A percentile compares a stretch with the other conserved stretches of the same genome.
These are phyloP conservation scores for Cossypha polioptera DNA, from an alignment of 2,797 vertebrate species.

Conservation along the genomic window DNA sequence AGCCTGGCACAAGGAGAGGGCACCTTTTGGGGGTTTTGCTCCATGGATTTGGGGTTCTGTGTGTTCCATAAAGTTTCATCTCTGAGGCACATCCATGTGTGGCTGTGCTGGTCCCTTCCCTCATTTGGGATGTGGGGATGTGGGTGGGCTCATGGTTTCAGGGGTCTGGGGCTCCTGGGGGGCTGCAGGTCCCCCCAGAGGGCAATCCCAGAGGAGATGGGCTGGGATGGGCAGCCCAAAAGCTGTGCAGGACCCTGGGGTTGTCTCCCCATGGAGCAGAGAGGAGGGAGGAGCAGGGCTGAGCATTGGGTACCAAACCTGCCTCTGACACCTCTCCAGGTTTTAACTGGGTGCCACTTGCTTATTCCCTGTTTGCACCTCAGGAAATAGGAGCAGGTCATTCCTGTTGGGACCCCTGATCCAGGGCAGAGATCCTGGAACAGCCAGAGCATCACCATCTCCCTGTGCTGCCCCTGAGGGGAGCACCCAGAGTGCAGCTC, in stretches of 20 bases:
- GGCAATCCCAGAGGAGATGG: background rate
- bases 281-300: background rate
- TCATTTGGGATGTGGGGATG: background rate
- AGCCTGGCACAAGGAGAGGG: fast-evolving
- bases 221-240: background rate
- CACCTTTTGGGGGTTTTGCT: fast-evolving
- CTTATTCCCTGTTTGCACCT: background rate
- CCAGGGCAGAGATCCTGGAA: background rate
- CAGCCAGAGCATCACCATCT: background rate
- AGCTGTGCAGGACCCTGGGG: background rate
- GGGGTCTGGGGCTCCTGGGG: background rate
- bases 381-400: background rate
- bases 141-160: background rate
- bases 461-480: background rate
- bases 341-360: background rate
- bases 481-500: background rate
- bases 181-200: background rate
- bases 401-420: background rate
- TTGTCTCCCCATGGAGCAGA: fast-evolving
- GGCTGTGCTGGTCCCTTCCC: background rate
- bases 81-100: fast-evolving
- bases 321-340: background rate
- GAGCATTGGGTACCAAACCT: background rate
- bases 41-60: fast-evolving
- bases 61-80: background rate